These are phyloP conservation scores for Leucozona laternaria DNA, from an alignment of 2,888 invertebrate genomes.

Conservation along the genomic window DNA sequence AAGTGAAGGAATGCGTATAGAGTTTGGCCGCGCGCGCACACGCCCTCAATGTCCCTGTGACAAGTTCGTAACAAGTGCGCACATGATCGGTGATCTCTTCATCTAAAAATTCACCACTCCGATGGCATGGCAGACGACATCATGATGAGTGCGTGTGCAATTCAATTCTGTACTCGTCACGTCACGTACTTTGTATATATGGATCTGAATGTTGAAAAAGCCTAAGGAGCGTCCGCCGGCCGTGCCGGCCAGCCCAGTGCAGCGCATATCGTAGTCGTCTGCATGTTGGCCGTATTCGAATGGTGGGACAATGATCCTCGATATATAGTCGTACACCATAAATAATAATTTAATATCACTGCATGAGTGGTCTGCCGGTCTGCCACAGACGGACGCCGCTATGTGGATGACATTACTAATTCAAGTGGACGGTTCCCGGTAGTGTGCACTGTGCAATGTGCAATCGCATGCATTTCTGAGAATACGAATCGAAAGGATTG, in stretches of 20 bases:
- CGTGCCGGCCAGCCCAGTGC: background rate
- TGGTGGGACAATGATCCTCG: slow-evolving; percentile 62
- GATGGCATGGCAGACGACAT: slow-evolving; percentile 38
- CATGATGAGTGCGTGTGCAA: slow-evolving; percentile 43
- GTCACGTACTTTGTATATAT: slow-evolving; percentile 22
- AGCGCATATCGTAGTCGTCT: background rate
- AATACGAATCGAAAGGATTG: slow-evolving; percentile 36
- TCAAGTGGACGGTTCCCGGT: slow-evolving; percentile 64
- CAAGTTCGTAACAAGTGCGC: slow-evolving; percentile 74
- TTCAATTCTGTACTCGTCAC: slow-evolving; percentile 42
- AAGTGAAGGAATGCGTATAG: slow-evolving; percentile 48
- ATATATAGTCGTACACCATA: slow-evolving; percentile 51
- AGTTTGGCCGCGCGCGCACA: slow-evolving; percentile 44
- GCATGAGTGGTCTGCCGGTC: slow-evolving; percentile 65
- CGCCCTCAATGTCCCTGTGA: slow-evolving; percentile 73
- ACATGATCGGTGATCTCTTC: slow-evolving; percentile 74
- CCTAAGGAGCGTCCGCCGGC: slow-evolving; percentile 15
- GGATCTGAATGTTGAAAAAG: slow-evolving; percentile 43
- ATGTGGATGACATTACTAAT: slow-evolving; percentile 60
- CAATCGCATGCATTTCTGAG: slow-evolving; percentile 39
- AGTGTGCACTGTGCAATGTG: too few relatives aligned
- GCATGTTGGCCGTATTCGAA: slow-evolving; percentile 10
- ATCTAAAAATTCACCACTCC: slow-evolving; percentile 66
- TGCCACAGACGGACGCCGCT: slow-evolving; percentile 56
- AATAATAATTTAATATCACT: slow-evolving; percentile 72